Conservation (phyloP, 2,113 vertebrate genomes). For the Agelaius tricolor region DNA sequence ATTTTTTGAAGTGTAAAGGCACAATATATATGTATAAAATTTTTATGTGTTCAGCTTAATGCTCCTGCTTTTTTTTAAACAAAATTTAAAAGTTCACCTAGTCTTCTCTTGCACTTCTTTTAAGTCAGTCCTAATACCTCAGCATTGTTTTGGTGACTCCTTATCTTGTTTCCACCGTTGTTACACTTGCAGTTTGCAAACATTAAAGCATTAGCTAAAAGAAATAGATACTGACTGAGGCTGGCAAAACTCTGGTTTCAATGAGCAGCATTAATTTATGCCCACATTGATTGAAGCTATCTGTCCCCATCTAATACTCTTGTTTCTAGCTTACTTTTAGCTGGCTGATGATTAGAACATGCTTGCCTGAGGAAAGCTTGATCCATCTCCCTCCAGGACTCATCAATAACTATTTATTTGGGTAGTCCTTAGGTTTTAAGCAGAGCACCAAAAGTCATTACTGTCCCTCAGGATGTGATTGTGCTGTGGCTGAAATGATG, state of each 20-base stretch:
- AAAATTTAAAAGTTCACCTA: neutral
- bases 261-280: neutral
- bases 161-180: neutral
- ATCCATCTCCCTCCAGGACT: neutral
- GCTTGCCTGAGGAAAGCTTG: neutral
- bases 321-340: neutral
- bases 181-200: neutral
- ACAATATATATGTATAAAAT: neutral
- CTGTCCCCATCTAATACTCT: neutral
- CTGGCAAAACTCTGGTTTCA: neutral
- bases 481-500: neutral
- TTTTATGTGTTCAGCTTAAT: neutral
- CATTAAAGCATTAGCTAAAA: neutral
- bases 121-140: neutral
- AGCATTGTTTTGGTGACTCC: neutral
- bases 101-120: neutral
- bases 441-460: neutral
- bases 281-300: neutral
- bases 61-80: neutral
- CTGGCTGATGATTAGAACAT: neutral
- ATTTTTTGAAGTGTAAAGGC: neutral
- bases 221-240: neutral
- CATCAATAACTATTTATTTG: neutral
- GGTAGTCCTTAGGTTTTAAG: neutral
- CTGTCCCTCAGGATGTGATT: neutral